Evolutionary conservation across 2,888 invertebrate species (phyloP).

Genomic region (Coenonympha arcania): DNA sequence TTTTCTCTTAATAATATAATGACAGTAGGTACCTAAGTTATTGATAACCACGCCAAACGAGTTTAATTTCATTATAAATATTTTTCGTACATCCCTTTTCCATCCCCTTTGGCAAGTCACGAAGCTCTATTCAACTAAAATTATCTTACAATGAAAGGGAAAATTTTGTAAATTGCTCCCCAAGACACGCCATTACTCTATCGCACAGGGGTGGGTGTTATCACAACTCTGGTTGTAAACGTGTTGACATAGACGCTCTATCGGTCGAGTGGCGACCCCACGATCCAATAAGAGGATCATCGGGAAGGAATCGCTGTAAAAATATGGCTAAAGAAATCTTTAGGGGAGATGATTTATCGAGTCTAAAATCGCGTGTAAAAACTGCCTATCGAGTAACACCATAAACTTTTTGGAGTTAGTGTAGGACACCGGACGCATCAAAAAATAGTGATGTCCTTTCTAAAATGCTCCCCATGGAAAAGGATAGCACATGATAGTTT

Average conservation of each 20-base stretch:
- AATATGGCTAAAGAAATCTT: neutral
- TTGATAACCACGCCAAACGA: neutral
- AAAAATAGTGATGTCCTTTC: no score
- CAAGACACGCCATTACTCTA: conserved; percentile 57
- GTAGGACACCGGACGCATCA: no score
- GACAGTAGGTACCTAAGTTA: no score
- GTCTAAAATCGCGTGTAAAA: no score
- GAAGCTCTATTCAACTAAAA: conserved; percentile 48
- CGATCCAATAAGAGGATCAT: conserved; percentile 6
- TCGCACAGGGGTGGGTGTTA: conserved; percentile 42
- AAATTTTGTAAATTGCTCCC: conserved; percentile 62
- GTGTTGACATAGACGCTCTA: conserved; percentile 21
- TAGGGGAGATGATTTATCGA: neutral
- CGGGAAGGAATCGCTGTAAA: conserved; percentile 1
- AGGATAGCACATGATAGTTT: no score
- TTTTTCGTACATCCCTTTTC: conserved; percentile 2
- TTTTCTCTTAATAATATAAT: no score
- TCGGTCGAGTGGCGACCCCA: conserved; percentile 12
- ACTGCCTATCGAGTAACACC: no score
- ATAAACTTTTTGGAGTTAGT: no score
- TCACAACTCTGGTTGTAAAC: conserved; percentile 22
- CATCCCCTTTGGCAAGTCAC: conserved; percentile 50
- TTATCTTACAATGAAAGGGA: conserved; percentile 63
- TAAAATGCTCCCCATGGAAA: no score
- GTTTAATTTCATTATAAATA: no score